phyloP scores from a whole-genome alignment of 2,113 vertebrate genomes.

The Noctilio leporinus region DNA sequence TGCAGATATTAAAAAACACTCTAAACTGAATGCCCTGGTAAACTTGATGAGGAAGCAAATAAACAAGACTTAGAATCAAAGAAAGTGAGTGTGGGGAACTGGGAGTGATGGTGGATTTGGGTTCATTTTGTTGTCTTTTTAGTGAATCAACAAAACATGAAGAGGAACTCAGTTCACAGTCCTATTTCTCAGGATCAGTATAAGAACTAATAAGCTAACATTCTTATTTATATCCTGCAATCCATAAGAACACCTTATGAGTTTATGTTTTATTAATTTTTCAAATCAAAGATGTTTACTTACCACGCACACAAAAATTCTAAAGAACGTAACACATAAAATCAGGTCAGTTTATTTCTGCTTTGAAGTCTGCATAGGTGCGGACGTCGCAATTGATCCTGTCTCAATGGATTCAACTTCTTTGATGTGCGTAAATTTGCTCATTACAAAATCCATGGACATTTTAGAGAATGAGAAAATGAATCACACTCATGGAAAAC shows the following conservation, averaged over 20 bases:
- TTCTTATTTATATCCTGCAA: background rate
- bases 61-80: constrained; percentile 12
- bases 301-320: background rate
- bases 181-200: background rate
- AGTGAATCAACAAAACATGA: background rate
- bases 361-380: background rate
- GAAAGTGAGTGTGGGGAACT: background rate
- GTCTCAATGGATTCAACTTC: background rate
- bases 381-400: background rate
- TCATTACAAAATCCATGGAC: background rate
- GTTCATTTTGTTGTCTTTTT: constrained; percentile 7
- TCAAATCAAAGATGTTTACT: background rate
- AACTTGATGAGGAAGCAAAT: constrained; percentile 36
- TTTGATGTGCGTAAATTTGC: background rate
- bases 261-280: constrained; percentile 22
- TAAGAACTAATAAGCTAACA: background rate
- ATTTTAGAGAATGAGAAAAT: background rate
- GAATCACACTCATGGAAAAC: background rate
- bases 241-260: background rate
- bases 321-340: background rate
- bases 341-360: background rate
- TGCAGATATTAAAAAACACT: constrained; percentile 21
- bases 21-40: constrained; percentile 28
- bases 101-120: background rate
- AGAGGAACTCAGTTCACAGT: background rate